Evolutionary conservation across 2,888 invertebrate species (phyloP).

Genomic region (Neocrepidodera transversa): DNA sequence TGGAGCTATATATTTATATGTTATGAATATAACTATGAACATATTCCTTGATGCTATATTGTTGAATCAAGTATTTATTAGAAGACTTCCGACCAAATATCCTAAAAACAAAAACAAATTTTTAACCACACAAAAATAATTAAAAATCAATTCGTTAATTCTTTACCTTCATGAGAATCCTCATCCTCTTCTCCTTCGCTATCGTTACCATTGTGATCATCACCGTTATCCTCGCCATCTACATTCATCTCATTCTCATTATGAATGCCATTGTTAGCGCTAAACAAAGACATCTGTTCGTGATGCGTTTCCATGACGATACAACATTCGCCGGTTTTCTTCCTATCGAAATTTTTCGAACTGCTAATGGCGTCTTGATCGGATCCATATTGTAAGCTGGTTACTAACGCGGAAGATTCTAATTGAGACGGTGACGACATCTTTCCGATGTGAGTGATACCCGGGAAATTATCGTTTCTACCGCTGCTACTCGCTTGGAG

Average conservation of each 20-base stretch:
- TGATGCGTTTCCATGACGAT: conserved; percentile 58
- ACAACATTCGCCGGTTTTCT: conserved; percentile 52
- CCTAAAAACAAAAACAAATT: conserved; percentile 13
- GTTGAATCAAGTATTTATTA: conserved; percentile 22
- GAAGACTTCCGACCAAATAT: conserved; percentile 27
- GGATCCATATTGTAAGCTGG: conserved; percentile 54
- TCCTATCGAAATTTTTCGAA: conserved; percentile 20
- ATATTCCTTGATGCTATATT: conserved; percentile 8
- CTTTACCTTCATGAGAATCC: conserved; percentile 24
- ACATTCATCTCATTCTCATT: conserved; percentile 15
- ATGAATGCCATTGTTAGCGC: conserved; percentile 49
- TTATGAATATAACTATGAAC: conserved; percentile 23
- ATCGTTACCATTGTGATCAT: conserved; percentile 7
- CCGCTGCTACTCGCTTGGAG: conserved; percentile 9
- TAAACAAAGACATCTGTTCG: conserved; percentile 55
- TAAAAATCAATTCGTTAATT: not conserved
- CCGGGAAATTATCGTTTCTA: conserved; percentile 39
- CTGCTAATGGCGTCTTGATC: conserved; percentile 45
- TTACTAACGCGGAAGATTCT: conserved; percentile 56
- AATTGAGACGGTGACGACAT: conserved; percentile 54
- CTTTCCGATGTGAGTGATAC: conserved; percentile 51
- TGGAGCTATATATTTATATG: conserved; percentile 9
- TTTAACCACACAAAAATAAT: not conserved
- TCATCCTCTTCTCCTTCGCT: conserved; percentile 27
- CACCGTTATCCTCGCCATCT: conserved; percentile 11